Conservation (phyloP, 2,888 invertebrate genomes). For the Parochlus steinenii region DNA sequence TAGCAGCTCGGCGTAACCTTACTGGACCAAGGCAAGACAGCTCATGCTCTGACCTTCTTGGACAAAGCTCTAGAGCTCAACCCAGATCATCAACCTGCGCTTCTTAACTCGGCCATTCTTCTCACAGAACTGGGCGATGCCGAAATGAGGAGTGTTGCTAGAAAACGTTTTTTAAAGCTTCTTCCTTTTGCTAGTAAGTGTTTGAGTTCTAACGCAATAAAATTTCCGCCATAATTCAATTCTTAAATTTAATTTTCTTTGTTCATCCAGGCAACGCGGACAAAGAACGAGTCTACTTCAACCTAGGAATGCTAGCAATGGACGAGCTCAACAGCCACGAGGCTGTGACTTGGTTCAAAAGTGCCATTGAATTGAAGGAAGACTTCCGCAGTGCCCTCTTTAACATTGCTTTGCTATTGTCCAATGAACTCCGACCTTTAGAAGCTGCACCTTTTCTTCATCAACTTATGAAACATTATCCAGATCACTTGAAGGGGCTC, state of each 20-base stretch:
- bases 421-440: constrained; percentile 72
- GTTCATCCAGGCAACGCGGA: constrained; percentile 31
- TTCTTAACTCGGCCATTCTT: constrained; percentile 87
- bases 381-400: constrained; percentile 89
- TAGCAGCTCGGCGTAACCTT: constrained; percentile 79
- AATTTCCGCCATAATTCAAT: constrained; percentile 7
- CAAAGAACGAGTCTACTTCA: constrained; percentile 87
- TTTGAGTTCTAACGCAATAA: constrained; percentile 4
- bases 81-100: constrained; percentile 87
- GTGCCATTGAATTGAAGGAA: constrained; percentile 71
- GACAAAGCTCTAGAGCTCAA: constrained; percentile 85
- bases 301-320: constrained; percentile 93
- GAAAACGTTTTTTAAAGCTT: constrained; percentile 65
- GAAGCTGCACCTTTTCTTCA: constrained; percentile 87
- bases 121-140: constrained; percentile 77
- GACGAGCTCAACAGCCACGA: constrained; percentile 78
- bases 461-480: constrained; percentile 77
- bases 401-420: constrained; percentile 77
- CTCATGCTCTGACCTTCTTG: constrained; percentile 78
- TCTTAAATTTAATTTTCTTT: background rate
- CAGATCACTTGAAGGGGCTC: constrained; percentile 86
- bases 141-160: constrained; percentile 60
- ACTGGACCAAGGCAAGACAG: constrained; percentile 79
- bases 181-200: constrained; percentile 48
- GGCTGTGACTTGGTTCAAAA: constrained; percentile 82